phyloP scores from a whole-genome alignment of 2,888 invertebrate genomes.

The Apamea sordens region DNA sequence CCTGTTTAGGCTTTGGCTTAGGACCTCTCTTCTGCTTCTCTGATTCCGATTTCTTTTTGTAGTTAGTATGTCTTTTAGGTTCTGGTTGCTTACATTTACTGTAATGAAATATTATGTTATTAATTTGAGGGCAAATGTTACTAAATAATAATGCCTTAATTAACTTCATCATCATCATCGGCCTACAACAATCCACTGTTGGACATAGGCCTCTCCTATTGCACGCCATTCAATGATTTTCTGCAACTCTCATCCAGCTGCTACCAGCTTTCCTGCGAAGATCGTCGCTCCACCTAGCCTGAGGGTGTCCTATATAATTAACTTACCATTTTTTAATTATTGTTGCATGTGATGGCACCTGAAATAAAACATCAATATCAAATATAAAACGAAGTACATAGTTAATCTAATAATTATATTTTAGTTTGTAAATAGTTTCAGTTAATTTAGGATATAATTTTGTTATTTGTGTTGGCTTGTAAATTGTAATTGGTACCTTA shows the following conservation, averaged over 20 bases:
- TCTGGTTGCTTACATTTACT: conserved; percentile 82
- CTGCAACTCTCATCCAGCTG: too few relatives aligned
- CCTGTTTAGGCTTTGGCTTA: conserved; percentile 90
- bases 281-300: too few relatives aligned
- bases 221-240: too few relatives aligned
- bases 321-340: conserved; percentile 84
- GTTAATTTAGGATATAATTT: too few relatives aligned
- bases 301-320: too few relatives aligned
- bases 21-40: conserved; percentile 91
- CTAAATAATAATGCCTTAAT: background rate
- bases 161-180: background rate
- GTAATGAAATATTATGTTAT: conserved; percentile 45
- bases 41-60: conserved; percentile 90
- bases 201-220: too few relatives aligned
- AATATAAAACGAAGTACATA: background rate
- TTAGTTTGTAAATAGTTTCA: too few relatives aligned
- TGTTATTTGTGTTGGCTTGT: too few relatives aligned
- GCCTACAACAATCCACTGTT: too few relatives aligned
- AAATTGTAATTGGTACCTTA: too few relatives aligned
- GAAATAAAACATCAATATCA: conserved; percentile 26
- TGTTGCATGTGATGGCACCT: conserved; percentile 78
- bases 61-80: conserved; percentile 82
- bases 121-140: background rate
- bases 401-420: too few relatives aligned
- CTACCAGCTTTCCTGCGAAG: too few relatives aligned